Evolutionary conservation across 1,140 invertebrate species (phyloP).

Genomic region (Liolophura sinensis): DNA sequence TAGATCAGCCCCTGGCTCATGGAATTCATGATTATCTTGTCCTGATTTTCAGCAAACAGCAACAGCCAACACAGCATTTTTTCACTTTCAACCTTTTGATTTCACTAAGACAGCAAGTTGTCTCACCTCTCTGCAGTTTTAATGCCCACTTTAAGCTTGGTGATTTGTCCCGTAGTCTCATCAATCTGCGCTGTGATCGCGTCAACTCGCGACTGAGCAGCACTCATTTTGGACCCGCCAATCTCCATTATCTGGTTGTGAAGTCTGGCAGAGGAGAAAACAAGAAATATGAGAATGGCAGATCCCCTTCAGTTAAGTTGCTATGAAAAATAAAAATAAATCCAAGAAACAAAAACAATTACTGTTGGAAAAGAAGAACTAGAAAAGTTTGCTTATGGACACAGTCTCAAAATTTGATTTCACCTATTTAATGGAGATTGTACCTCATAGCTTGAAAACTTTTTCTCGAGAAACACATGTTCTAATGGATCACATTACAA

Average conservation of each 20-base stretch:
- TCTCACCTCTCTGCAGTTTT: slow-evolving; percentile 76
- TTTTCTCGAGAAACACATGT: too few species aligned
- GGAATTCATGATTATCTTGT: too few species aligned
- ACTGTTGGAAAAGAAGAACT: too few species aligned
- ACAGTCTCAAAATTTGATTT: too few species aligned
- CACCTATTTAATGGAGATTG: too few species aligned
- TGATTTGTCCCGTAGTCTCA: slow-evolving; percentile 63
- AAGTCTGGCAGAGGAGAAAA: slow-evolving; percentile 38
- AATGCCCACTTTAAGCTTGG: slow-evolving; percentile 78
- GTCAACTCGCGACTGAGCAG: slow-evolving; percentile 45
- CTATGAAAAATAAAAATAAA: not conserved
- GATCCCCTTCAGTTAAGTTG: not conserved
- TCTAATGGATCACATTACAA: too few species aligned
- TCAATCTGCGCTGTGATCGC: slow-evolving; percentile 52
- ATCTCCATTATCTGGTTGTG: slow-evolving; percentile 75
- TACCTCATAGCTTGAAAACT: too few species aligned
- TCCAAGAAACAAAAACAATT: not conserved
- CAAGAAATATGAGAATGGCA: not conserved
- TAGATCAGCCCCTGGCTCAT: too few species aligned
- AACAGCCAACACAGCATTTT: too few species aligned
- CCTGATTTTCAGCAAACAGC: too few species aligned
- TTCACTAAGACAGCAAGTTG: not conserved
- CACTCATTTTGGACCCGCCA: slow-evolving; percentile 52
- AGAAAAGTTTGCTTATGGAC: too few species aligned
- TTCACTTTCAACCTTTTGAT: not conserved